These are phyloP conservation scores for Anas platyrhynchos DNA, from an alignment of 2,113 vertebrate species.

Conservation along the genomic window DNA sequence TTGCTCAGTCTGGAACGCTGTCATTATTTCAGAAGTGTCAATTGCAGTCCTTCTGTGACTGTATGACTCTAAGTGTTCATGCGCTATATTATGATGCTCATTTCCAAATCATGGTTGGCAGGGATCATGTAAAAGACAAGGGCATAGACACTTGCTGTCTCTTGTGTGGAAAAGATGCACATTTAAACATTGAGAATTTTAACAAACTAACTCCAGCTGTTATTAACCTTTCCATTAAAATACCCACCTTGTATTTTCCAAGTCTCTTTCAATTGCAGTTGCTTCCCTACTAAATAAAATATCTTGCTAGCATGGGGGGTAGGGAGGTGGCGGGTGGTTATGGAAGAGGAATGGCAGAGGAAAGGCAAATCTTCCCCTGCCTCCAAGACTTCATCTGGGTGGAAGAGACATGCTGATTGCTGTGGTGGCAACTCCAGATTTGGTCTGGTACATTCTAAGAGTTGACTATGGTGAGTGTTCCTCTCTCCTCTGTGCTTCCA, in stretches of 20 bases:
- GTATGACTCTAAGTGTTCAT: neutral
- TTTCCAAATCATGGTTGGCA: neutral
- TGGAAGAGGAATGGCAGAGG: neutral
- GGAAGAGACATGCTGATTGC: neutral
- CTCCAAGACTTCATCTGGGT: neutral
- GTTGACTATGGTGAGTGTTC: neutral
- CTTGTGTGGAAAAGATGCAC: neutral
- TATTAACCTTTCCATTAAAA: slow-evolving; percentile 18
- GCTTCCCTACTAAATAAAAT: neutral
- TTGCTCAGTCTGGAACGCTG: neutral
- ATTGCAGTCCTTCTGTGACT: neutral
- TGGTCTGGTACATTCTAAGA: neutral
- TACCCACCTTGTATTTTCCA: neutral
- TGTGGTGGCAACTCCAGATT: neutral
- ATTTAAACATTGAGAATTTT: neutral
- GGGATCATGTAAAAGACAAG: neutral
- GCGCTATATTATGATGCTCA: neutral
- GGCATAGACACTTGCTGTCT: neutral
- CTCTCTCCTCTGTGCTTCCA: neutral
- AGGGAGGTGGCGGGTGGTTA: too few species aligned
- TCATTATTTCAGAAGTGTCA: neutral
- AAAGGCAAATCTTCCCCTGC: slow-evolving; percentile 1
- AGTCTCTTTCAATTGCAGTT: neutral
- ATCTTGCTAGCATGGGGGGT: neutral
- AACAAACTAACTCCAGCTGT: neutral